Evolutionary conservation across 1,140 invertebrate species (phyloP), one percentile per base, ranked within the genome.

Genomic region (Zaprionus lachaisei): DNA sequence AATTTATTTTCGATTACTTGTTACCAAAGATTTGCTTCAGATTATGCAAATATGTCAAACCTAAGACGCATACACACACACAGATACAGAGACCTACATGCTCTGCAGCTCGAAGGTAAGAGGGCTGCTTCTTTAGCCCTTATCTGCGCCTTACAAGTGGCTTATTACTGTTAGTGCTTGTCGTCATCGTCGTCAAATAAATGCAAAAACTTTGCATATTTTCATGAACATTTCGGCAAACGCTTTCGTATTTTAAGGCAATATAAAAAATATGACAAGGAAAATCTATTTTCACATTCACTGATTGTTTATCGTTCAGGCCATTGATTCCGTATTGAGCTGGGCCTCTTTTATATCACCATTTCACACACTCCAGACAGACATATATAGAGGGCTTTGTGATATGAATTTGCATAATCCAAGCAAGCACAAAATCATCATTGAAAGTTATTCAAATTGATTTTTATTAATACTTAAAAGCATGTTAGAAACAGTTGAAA

Each of bases 1-100:
- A 90, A 90, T 90, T 90, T 90, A 90, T 90, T 90, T 90, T 90
- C 85, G 85, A 90, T 90, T 90, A 90, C 85, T 90, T 90, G 85
- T 90, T 90, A 90, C 81, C 84, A 85, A 90, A 90, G 85, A 90
- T 90, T 90, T 90, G 76, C 75, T 73, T 68, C 72, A 85, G 85
- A 90, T 90, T 90, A 90, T 90, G 85, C 73, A 90, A 90, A 90
- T 90, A 79, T 82, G 72, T 77, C 85, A 77, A 83, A 74, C 69
- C 61, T 67, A 71, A 74, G 72, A 71, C 60, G 51, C 22, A 61
- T 47, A 54, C 12, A 37, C 17, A 71, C 49, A 69, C 38, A 31
- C 20, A 62, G 6, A 14, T 26, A 49, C 49, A 47, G 17, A 61
- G 5, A 38, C 56, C 26, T 20, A 38, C 11, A 24, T 5, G 28